phyloP scores from a whole-genome alignment of 2,888 invertebrate species.

The Unio delphinus region DNA sequence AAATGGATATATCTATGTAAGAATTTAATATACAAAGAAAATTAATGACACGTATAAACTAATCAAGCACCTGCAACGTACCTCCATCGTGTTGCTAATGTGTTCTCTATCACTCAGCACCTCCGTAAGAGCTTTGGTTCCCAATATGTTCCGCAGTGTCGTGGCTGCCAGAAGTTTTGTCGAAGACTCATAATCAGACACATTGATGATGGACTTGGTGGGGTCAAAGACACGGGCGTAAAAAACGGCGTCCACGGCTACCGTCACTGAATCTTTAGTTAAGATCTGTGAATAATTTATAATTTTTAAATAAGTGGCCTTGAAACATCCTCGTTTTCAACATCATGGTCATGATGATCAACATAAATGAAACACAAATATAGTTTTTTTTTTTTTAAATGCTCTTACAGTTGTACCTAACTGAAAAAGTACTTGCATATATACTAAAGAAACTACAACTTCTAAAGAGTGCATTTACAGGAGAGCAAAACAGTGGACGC shows the following conservation, averaged over 20 bases:
- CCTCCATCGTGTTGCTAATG: slow-evolving; percentile 61
- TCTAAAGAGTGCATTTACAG: no score
- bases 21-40: no score
- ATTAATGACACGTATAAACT: background rate
- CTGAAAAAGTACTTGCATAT: no score
- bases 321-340: no score
- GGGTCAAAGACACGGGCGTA: slow-evolving; percentile 63
- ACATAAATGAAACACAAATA: no score
- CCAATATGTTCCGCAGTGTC: slow-evolving; percentile 60
- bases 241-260: slow-evolving; percentile 64
- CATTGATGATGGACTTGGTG: slow-evolving; percentile 61
- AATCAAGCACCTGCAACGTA: slow-evolving; percentile 8
- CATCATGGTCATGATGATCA: no score
- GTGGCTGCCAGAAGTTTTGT: slow-evolving; percentile 62
- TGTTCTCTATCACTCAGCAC: slow-evolving; percentile 59
- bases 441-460: no score
- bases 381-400: no score
- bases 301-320: no score
- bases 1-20: no score
- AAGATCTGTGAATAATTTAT: slow-evolving; percentile 40
- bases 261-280: slow-evolving; percentile 64
- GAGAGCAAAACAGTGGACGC: no score
- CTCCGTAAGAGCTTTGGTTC: slow-evolving; percentile 56
- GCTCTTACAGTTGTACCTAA: no score
- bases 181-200: slow-evolving; percentile 58